Evolutionary conservation across 2,888 invertebrate species (phyloP).

Genomic region (Caradrina clavipalpis): DNA sequence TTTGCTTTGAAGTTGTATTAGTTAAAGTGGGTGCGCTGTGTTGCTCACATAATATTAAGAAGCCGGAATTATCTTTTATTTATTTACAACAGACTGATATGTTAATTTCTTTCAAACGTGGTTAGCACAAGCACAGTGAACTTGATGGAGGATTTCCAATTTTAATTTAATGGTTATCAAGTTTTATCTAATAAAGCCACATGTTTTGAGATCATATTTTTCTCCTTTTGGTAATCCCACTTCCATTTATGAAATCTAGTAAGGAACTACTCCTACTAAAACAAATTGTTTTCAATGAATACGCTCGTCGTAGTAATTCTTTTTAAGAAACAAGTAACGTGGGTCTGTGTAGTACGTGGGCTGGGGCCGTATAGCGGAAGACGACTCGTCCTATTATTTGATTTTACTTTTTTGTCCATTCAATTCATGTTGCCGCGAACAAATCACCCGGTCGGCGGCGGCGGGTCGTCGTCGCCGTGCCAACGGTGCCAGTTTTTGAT

Average conservation of each 20-base stretch:
- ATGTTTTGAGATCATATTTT: not conserved
- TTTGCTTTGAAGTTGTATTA: constrained; percentile 80
- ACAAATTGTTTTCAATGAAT: not conserved
- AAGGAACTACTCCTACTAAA: too few relatives aligned
- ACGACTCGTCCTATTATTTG: constrained; percentile 67
- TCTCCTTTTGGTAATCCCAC: not conserved
- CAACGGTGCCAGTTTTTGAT: constrained; percentile 67
- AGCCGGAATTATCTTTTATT: constrained; percentile 28
- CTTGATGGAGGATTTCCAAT: constrained; percentile 2
- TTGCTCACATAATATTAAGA: constrained; percentile 32
- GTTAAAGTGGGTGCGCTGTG: constrained; percentile 37
- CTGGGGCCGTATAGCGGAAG: constrained; percentile 62
- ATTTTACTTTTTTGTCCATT: constrained; percentile 55
- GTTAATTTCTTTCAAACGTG: constrained; percentile 27
- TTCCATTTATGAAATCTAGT: not conserved
- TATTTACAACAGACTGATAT: constrained; percentile 28
- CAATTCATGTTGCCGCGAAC: constrained; percentile 70
- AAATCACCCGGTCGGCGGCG: constrained; percentile 59
- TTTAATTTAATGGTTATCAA: not conserved
- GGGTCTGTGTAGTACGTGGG: constrained; percentile 38
- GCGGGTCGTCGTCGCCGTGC: constrained; percentile 60
- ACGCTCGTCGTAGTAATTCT: constrained; percentile 9
- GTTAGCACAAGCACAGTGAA: constrained; percentile 4
- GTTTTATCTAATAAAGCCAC: not conserved
- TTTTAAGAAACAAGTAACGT: constrained; percentile 28